Conservation (phyloP, 2,113 vertebrate genomes). For the Panthera uncia region DNA sequence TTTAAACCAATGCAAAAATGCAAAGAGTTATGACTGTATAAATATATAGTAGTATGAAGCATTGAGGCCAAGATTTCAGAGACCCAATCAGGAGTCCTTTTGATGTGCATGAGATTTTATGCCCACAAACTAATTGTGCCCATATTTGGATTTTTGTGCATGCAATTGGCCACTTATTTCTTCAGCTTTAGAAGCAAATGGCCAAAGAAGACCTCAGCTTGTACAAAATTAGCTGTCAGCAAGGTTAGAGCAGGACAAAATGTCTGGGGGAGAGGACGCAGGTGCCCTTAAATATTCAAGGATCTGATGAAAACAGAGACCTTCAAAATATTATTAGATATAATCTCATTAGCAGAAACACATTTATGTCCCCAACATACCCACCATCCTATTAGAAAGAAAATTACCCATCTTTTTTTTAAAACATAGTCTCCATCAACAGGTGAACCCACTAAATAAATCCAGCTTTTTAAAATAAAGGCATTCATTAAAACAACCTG, state of each 20-base stretch:
- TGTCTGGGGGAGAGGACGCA: neutral
- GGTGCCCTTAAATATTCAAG: neutral
- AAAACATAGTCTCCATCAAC: neutral
- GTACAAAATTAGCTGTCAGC: neutral
- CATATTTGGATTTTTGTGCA: conserved; percentile 23
- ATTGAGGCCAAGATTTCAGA: conserved; percentile 39
- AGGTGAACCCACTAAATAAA: neutral
- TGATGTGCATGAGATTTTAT: neutral
- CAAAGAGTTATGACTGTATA: neutral
- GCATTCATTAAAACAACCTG: neutral
- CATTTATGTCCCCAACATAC: neutral
- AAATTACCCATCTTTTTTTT: conserved; percentile 6
- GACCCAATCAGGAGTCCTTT: conserved; percentile 16
- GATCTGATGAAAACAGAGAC: neutral
- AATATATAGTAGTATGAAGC: neutral
- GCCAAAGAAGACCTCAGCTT: neutral
- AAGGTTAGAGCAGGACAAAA: neutral
- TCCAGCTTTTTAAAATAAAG: neutral
- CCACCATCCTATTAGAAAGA: neutral
- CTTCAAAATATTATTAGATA: neutral
- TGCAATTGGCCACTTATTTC: neutral
- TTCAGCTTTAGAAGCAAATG: neutral
- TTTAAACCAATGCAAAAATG: conserved; percentile 54
- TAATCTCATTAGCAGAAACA: neutral
- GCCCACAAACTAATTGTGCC: conserved; percentile 6